Evolutionary conservation across 2,888 invertebrate species (phyloP).

Genomic region (Drosophila anceps): DNA sequence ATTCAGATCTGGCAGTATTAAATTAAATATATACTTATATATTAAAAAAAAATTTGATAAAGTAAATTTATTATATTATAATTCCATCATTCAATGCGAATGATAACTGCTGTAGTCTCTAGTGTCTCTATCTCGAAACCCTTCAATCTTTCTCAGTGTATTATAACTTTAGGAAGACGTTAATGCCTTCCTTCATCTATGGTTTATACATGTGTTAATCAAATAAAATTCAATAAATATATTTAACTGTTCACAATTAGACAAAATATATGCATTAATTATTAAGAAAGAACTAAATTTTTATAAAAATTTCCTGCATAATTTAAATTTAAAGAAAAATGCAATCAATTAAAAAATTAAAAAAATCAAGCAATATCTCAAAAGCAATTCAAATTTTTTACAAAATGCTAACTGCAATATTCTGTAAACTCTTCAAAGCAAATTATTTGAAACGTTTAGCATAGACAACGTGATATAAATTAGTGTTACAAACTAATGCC

Average conservation of each 20-base stretch:
- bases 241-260: not conserved
- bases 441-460: constrained; percentile 25
- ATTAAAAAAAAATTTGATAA: not conserved
- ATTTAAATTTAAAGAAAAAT: not conserved
- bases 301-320: not conserved
- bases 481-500: constrained; percentile 55
- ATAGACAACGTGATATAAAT: constrained; percentile 66
- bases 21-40: not conserved
- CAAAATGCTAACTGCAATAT: not conserved
- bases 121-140: no score
- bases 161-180: no score
- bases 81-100: not conserved
- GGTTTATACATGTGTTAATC: not conserved
- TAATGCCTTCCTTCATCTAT: not conserved
- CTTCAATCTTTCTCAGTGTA: no score
- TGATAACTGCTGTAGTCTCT: not conserved
- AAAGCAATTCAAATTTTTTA: not conserved
- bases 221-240: no score
- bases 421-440: constrained; percentile 7
- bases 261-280: not conserved
- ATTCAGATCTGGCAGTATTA: not conserved
- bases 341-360: not conserved
- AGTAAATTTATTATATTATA: not conserved
- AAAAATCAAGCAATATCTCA: constrained; percentile 14
- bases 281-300: not conserved